Base-by-base conservation (phyloP, 1,140 invertebrate genomes). In the Bombus terrestris region DNA sequence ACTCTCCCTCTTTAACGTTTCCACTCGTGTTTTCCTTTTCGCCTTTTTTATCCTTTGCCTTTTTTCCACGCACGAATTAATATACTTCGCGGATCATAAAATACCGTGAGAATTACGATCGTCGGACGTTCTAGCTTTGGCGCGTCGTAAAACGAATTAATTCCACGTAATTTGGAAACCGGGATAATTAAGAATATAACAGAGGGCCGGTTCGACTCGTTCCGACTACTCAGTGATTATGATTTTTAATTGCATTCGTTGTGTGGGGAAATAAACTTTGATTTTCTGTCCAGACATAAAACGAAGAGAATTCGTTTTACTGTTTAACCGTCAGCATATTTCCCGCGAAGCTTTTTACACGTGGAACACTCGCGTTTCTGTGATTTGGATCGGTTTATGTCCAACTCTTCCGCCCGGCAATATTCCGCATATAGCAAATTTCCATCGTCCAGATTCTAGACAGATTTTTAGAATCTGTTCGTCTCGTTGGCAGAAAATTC, bases 241-340 rank as follows among this genome's bases (percentile, higher is more conserved):
- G 22, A 39, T 39, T 39, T 25, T 37, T 25, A 39, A 39, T 2
- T 12, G 68, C 32, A 18, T 68, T 28, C 15, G 32, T 35, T 22
- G 32, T 22, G 8, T 8, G 68, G 9, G 1, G 2, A 28, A 22
- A 39, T 69, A 35, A 66, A 66, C 15, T 35, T 71, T 71, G 25
- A 39, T 41, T n/a, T n/a, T 76, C 53, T 15, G 13, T 59, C 53
- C 25, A 39, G 22, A 77, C 25, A 22, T 39, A 28, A 62, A 77
- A 69, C 6, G 10, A 39, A 32, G 47, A 53, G 47, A 69, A 75
- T 59, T 75, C 47, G 12, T 75, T 75, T 75, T 75, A 75, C n/a
- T 6, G 22, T 57, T 57, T 15, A 47, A 57, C 22, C 32, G 73
- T 35, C 73, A 53, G 73, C 74, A 75, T 35, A 75, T 47, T 57